These are phyloP conservation scores for Abrostola triplasia DNA, from an alignment of 2,888 invertebrate genomes.

Conservation along the genomic window DNA sequence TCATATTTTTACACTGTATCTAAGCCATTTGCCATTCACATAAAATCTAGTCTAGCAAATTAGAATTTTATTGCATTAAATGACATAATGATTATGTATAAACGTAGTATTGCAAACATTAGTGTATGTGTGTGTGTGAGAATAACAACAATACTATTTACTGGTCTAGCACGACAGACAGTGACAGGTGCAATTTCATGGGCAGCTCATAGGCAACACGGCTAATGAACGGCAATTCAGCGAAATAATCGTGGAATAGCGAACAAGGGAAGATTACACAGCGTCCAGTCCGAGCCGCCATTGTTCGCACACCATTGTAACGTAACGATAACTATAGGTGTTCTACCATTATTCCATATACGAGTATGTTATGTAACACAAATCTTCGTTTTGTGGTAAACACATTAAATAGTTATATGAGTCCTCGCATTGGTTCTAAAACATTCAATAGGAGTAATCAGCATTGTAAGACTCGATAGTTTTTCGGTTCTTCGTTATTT, in stretches of 20 bases:
- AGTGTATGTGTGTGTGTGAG: background rate
- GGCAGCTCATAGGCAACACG: constrained; percentile 1
- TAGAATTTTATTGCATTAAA: no score
- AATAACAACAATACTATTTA: background rate
- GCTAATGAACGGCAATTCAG: constrained; percentile 32
- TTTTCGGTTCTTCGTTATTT: background rate
- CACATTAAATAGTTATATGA: constrained; percentile 4
- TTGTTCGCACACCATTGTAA: constrained; percentile 56
- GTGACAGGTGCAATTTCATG: constrained; percentile 12
- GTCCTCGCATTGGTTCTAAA: background rate
- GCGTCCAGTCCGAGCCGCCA: constrained; percentile 34
- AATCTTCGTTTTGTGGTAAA: constrained; percentile 3
- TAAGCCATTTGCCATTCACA: no score
- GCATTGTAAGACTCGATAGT: background rate
- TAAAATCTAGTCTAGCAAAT: no score
- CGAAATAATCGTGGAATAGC: constrained; percentile 25
- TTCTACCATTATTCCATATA: constrained; percentile 20
- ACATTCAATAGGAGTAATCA: background rate
- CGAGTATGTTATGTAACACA: constrained; percentile 20
- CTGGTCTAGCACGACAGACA: background rate
- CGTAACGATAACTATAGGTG: constrained; percentile 42
- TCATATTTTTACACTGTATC: no score
- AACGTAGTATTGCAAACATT: no score
- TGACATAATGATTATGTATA: no score
- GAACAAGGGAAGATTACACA: constrained; percentile 40